These are phyloP conservation scores for Hoplodrina ambigua DNA, from an alignment of 2,888 invertebrate genomes.

Conservation along the genomic window DNA sequence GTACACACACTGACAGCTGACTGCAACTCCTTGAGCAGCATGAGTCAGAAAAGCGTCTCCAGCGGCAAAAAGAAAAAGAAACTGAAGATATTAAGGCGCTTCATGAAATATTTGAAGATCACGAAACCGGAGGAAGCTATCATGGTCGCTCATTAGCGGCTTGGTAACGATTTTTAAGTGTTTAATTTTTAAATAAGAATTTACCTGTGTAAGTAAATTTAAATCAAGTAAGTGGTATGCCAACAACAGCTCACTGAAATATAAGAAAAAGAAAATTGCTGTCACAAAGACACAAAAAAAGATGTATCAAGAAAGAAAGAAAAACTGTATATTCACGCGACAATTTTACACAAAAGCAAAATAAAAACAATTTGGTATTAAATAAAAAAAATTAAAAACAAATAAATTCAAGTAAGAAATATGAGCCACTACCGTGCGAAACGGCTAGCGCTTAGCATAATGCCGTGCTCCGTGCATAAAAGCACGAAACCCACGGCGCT, in stretches of 20 bases:
- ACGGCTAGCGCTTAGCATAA: too few species aligned
- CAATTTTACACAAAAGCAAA: too few species aligned
- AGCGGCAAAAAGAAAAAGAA: constrained; percentile 59
- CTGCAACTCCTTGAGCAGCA: constrained; percentile 63
- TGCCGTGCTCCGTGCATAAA: too few species aligned
- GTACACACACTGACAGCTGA: constrained; percentile 50
- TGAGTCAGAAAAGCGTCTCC: constrained; percentile 61
- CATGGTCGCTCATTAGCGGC: constrained; percentile 51
- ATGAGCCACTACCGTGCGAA: too few species aligned
- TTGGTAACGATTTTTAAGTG: not conserved
- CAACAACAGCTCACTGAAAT: not conserved
- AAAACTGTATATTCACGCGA: too few species aligned
- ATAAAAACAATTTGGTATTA: too few species aligned
- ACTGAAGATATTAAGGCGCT: constrained; percentile 38
- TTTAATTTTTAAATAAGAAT: constrained; percentile 36
- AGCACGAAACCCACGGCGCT: too few species aligned
- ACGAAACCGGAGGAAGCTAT: constrained; percentile 57
- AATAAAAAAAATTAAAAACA: too few species aligned
- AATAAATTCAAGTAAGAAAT: too few species aligned
- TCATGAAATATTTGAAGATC: constrained; percentile 43
- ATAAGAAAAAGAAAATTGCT: constrained; percentile 1
- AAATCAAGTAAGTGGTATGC: not conserved
- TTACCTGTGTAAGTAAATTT: constrained; percentile 11
- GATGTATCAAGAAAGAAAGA: too few species aligned
- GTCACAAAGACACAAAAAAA: not conserved